Evolutionary conservation across 2,797 vertebrate genomes (phyloP).

Genomic region (Argentina silus): DNA sequence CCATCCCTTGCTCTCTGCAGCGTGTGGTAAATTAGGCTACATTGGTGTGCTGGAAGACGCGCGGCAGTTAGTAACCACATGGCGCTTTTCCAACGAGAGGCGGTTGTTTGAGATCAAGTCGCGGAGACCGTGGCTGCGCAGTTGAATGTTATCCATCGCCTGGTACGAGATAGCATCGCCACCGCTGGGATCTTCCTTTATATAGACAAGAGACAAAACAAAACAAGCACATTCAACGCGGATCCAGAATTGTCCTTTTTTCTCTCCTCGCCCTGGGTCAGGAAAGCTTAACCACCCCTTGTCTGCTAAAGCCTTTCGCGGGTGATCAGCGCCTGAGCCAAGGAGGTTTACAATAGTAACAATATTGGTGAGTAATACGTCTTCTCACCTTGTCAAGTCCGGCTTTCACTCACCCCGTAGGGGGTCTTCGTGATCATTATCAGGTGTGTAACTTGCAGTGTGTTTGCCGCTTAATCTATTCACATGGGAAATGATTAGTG

Average conservation of each 20-base stretch:
- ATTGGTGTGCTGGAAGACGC: slow-evolving; percentile 49
- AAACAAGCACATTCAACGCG: slow-evolving; percentile 56
- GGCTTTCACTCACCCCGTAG: slow-evolving; percentile 19
- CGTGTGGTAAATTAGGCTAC: slow-evolving; percentile 25
- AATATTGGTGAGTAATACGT: slow-evolving; percentile 74
- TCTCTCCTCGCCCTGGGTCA: slow-evolving; percentile 50
- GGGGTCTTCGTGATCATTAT: slow-evolving; percentile 27
- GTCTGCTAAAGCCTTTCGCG: slow-evolving; percentile 65
- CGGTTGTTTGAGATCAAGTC: slow-evolving; percentile 74
- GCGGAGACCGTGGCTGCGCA: slow-evolving; percentile 76
- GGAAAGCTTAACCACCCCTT: slow-evolving; percentile 62
- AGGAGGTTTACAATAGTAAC: slow-evolving; percentile 68
- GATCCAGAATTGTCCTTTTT: slow-evolving; percentile 57
- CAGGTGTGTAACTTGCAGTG: slow-evolving; percentile 17
- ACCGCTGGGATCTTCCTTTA: slow-evolving; percentile 69
- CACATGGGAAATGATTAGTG: too few species aligned
- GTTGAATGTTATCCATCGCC: slow-evolving; percentile 75
- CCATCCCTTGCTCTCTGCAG: not conserved
- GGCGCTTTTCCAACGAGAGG: slow-evolving; percentile 78
- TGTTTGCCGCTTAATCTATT: slow-evolving; percentile 3
- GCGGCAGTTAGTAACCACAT: slow-evolving; percentile 60
- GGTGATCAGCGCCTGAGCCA: slow-evolving; percentile 70
- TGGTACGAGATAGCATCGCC: slow-evolving; percentile 65
- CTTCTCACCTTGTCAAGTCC: slow-evolving; percentile 25
- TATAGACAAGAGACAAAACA: slow-evolving; percentile 55